A percentile compares a stretch with the other conserved stretches of the same genome.
Evolutionary conservation across 2,113 vertebrate genomes (phyloP).

Genomic region (Centropristis striata): DNA sequence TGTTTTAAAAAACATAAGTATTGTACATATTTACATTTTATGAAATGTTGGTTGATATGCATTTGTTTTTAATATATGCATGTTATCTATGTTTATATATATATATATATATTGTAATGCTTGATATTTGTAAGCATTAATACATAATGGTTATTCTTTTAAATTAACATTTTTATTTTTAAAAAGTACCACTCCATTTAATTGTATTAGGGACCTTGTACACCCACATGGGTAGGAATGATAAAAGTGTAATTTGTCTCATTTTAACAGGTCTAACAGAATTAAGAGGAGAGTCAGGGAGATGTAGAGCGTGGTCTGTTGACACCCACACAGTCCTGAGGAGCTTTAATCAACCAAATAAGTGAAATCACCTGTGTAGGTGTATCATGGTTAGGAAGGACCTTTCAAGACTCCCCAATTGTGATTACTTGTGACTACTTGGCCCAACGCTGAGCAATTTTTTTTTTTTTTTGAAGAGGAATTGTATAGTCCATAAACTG

Average conservation of each 20-base stretch:
- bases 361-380: slow-evolving; percentile 5
- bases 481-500: not conserved
- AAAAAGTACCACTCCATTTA: no score
- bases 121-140: no score
- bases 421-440: not conserved
- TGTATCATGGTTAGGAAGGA: not conserved
- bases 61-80: no score
- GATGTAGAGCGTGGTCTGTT: not conserved
- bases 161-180: not conserved
- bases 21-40: no score
- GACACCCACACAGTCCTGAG: not conserved
- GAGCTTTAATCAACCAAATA: not conserved
- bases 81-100: no score
- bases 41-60: no score
- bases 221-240: not conserved
- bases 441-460: not conserved
- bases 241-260: not conserved
- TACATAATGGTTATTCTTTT: no score
- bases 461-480: not conserved
- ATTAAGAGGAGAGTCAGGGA: not conserved
- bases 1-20: no score
- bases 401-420: not conserved
- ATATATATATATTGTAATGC: no score
- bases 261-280: not conserved
- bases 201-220: not conserved